Evolutionary conservation across 2,888 invertebrate species (phyloP), one percentile per base, ranked within the genome.

Genomic region (Disparrhopalites patrizii): DNA sequence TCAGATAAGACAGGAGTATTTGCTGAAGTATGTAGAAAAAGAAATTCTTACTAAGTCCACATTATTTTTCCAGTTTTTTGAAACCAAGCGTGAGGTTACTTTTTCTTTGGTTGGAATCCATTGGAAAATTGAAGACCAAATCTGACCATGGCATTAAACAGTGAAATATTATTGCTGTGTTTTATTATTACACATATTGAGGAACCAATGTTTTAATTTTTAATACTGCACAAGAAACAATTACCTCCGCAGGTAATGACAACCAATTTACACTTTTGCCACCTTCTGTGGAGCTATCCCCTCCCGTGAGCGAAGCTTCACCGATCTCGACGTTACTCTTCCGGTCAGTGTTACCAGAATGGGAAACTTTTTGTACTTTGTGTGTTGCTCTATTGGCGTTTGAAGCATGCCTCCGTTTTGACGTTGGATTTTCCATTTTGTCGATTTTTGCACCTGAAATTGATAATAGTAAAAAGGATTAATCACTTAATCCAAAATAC

Each of bases 71-170:
- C 73, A 73, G 23, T 58, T 58, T 60, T 69, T 71, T 50, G 56
- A 70, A 8, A 72, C 69, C 0, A 67, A 20, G 13, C 74, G 58
- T 43, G 67, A 69, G 5, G 15, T 25, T 7, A 69, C 31, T 33
- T 68, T 52, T 25, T 69, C 68, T 43, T 57, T 57, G 23, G 67
- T 68, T 8, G 71, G 68, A 25, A 71, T 63, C 51, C 63, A 67
- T 10, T 38, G 50, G 54, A 74, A 65, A 15, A 74, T 67, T 7
- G 52, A 56, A 10, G 62, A 62, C 72, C 71, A 73, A 50, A 74
- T 57, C 74, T 74, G 30, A 15, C n/a, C 5, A 27, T 13, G n/a
- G 13, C 54, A 25, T 10, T 3, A 7, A 31, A 10, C 3, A 56
- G n/a, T 56, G 13, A 31, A 33, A 31, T 23, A 25, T 47, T 7